Percentiles rank a stretch among this genome's conserved stretches.
Evolutionary conservation across 2,888 invertebrate species (phyloP).

Genomic region (Cactoblastis cactorum): DNA sequence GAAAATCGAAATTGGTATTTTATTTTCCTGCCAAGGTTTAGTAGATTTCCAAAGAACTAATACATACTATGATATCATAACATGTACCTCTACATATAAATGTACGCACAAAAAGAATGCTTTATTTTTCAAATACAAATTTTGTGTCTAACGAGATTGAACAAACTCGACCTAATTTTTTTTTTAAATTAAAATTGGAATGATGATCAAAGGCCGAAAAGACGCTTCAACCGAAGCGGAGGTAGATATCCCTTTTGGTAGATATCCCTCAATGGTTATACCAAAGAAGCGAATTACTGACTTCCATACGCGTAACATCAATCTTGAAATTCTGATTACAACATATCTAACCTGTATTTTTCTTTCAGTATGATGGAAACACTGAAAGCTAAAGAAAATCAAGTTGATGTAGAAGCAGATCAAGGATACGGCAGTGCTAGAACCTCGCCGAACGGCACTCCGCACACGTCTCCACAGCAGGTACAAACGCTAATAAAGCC

Average conservation of each 20-base stretch:
- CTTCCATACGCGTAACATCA: neutral
- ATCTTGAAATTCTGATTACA: neutral
- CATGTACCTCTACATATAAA: no score
- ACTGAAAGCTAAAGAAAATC: conserved; percentile 52
- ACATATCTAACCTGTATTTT: neutral
- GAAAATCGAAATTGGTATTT: no score
- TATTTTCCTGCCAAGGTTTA: no score
- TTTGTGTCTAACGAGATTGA: no score
- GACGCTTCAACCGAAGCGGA: conserved; percentile 33
- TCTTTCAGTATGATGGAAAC: conserved; percentile 69
- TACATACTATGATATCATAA: no score
- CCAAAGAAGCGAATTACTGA: conserved; percentile 62
- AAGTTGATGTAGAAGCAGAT: conserved; percentile 49
- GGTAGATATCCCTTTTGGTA: conserved; percentile 59
- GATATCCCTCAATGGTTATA: conserved; percentile 56
- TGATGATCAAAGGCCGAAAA: conserved; percentile 59
- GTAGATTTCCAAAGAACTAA: no score
- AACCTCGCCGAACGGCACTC: conserved; percentile 60
- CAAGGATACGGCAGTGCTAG: conserved; percentile 66
- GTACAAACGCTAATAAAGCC: no score
- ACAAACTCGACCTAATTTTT: no score
- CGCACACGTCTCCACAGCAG: conserved; percentile 52
- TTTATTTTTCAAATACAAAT: no score
- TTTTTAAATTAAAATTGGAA: neutral
- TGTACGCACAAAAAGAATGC: no score